Base-by-base conservation (phyloP, 2,113 vertebrate species). In the Anarhynchus alexandrinus region DNA sequence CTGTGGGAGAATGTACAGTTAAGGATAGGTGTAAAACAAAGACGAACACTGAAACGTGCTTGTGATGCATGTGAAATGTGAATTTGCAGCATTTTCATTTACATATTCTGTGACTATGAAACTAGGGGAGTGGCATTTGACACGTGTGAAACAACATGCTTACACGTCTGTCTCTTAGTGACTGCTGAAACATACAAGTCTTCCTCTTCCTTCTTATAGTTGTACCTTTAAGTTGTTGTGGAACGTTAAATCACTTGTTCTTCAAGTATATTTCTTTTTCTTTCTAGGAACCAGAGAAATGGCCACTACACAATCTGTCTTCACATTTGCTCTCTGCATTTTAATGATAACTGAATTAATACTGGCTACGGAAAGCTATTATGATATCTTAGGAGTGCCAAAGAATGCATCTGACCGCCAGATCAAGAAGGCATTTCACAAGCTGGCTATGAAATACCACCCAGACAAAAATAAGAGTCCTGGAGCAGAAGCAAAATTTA, bases 401-500 rank as follows among this genome's bases (percentile, higher is more conserved):
- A 99, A 98, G 97, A 99, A 98, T 32, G 99, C 99, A 36, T 98
- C 99, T 17, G 99, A 99, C 36, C 99, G 99, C 21, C 99, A 99
- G 94, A 99, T 99, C 94, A 99, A 99, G 97, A 99, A 99, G 90
- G 99, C 99, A 5, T 99, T 99, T 98, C 99, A 99, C 64, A 99
- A 99, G 59, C 96, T 99, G 91, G 99, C 99, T 61, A 99, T 99
- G 98, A 99, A 99, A 91, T 99, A 99, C 95, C 99, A 99, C 47
- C 99, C 99, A 6, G 99, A 99, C 98, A 98, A 99, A 97, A 99
- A 99, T 97, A 99, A 99, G 98, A 99, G 98, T 88, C 98, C 99
- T 15, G 98, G 99, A 87, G 99, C 99, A 17, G 99, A 99, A 97
- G 98, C 98, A 26, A 99, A 99, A 90, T 99, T 99, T 97, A 98